These are phyloP conservation scores for Jacana jacana DNA, from an alignment of 2,113 vertebrate species.

Conservation along the genomic window DNA sequence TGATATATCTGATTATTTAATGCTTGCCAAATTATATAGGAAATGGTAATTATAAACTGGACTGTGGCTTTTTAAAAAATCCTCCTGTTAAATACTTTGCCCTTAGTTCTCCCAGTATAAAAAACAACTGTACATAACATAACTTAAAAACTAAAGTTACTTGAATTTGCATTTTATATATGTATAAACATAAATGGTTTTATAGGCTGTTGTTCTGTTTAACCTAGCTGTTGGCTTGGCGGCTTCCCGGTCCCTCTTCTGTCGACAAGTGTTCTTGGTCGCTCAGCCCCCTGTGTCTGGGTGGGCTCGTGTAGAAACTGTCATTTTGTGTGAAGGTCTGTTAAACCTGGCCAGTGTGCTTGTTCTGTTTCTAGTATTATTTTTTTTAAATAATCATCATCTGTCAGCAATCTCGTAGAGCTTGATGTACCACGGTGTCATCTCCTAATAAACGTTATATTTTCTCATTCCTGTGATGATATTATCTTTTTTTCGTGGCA, in stretches of 20 bases:
- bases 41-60: not conserved
- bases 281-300: slow-evolving; percentile 46
- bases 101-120: not conserved
- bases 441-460: slow-evolving; percentile 76
- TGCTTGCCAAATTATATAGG: slow-evolving; percentile 66
- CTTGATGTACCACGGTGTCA: slow-evolving; percentile 44
- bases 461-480: slow-evolving; percentile 68
- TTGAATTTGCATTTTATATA: slow-evolving; percentile 64
- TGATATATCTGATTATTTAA: slow-evolving; percentile 53
- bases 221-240: slow-evolving; percentile 49
- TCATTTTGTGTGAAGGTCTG: slow-evolving; percentile 56
- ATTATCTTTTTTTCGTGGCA: not conserved
- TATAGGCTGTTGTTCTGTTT: slow-evolving; percentile 44
- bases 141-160: slow-evolving; percentile 69
- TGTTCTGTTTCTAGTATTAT: not conserved
- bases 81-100: slow-evolving; percentile 25
- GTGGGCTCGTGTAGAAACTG: slow-evolving; percentile 32
- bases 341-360: not conserved
- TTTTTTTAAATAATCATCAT: slow-evolving; percentile 22
- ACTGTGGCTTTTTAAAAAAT: slow-evolving; percentile 13
- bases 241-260: not conserved
- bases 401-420: slow-evolving; percentile 44
- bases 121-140: slow-evolving; percentile 56
- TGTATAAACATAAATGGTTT: slow-evolving; percentile 55
- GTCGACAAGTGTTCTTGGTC: not conserved